These are phyloP conservation scores for Amyelois transitella DNA, from an alignment of 1,140 invertebrate species.

Conservation along the genomic window DNA sequence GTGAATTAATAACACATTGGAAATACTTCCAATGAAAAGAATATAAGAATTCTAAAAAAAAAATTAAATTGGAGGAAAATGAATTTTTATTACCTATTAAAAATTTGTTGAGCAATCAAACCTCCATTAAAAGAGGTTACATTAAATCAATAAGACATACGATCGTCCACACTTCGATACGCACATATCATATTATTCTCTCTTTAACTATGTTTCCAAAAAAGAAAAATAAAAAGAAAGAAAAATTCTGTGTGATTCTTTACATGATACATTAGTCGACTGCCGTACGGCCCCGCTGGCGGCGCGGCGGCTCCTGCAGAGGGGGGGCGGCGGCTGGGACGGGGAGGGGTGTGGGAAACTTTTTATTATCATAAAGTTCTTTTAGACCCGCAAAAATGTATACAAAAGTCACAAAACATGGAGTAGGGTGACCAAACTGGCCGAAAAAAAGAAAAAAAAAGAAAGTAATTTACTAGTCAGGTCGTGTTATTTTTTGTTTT, in stretches of 20 bases:
- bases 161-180: slow-evolving; percentile 65
- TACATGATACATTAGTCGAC: slow-evolving; percentile 61
- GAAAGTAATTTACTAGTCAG: too few relatives aligned
- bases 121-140: slow-evolving; percentile 37
- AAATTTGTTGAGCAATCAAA: slow-evolving; percentile 30
- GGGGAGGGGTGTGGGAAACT: slow-evolving; percentile 36
- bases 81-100: background rate
- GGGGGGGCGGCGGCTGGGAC: slow-evolving; percentile 35
- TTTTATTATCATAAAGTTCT: slow-evolving; percentile 38
- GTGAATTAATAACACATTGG: too few relatives aligned
- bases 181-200: slow-evolving; percentile 65
- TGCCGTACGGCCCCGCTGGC: slow-evolving; percentile 31
- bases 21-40: too few relatives aligned
- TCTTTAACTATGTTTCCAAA: slow-evolving; percentile 59
- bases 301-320: slow-evolving; percentile 46
- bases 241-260: slow-evolving; percentile 63
- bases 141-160: slow-evolving; percentile 62
- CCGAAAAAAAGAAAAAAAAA: too few relatives aligned
- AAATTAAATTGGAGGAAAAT: too few relatives aligned
- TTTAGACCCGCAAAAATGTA: background rate
- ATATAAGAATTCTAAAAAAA: too few relatives aligned
- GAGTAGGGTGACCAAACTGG: background rate
- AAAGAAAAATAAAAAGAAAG: slow-evolving; percentile 56
- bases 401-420: background rate
- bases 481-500: too few relatives aligned